Base-by-base conservation (phyloP, 2,888 invertebrate genomes). In the Hartigia nigra region DNA sequence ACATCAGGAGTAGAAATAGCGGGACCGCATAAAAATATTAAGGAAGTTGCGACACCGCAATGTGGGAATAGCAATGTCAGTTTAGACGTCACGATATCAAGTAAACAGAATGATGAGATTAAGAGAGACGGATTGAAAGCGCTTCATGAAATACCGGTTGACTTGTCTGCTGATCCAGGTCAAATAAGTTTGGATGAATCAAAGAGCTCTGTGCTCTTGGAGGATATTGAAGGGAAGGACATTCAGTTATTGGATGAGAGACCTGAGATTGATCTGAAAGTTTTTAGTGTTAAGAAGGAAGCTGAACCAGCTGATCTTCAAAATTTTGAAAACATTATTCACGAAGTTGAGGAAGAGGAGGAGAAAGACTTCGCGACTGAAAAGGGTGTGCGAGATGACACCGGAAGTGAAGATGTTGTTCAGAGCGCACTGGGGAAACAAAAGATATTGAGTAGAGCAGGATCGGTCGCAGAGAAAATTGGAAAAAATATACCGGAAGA, bases 1-100 rank as follows among this genome's bases (percentile, higher is more conserved):
- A 82, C 77, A 81, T 55, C 70, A 1, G n/a, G 37, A 23, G 70
- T 78, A 31, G 77, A 87, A 86, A 82, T 85, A 82, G 83, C 83
- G 23, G 74, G 69, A 12, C 69, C 79, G 74, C 32, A 69, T 39
- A 34, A 72, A 80, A 80, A 81, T 85, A 80, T 83, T 39, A 70
- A 74, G 74, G 76, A 81, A 69, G 76, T 76, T 77, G 75, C 80
- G 80, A 81, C 83, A 83, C 35, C 76, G 55, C 36, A 70, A 9
- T 5, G 9, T 74, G 39, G 72, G 77, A 84, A 80, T 81, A 81
- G 76, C 14, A 23, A 14, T 35, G 76, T 34, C 32, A 34, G 31
- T 76, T 34, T 77, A 39, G 55, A n/a, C 14, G 77, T 31, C 12
- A 70, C 37, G 23, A 78, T 32, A 39, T 74, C 77, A 76, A 23